Evolutionary conservation across 2,113 vertebrate species (phyloP), one percentile per base, ranked within the genome.

Genomic region (Syngnathoides biaculeatus): DNA sequence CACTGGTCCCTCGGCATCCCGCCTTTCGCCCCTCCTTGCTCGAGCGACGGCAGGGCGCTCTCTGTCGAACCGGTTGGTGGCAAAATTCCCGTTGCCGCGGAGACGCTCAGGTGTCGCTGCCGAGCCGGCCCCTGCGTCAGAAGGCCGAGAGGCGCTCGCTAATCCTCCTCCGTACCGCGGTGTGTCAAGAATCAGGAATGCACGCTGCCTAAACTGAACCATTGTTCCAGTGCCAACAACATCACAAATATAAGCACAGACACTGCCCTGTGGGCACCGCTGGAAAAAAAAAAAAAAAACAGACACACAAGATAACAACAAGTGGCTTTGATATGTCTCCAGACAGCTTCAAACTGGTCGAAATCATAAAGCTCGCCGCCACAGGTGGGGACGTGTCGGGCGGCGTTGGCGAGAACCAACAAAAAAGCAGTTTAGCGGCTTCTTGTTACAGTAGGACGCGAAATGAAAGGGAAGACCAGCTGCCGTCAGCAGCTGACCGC

Each of bases 21-120:
- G 57, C 3, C 10, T 35, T 65, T 80, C n/a, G 84, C 79, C 71
- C 70, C 65, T 81, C 76, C 86, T 80, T 81, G 68, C 71, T 81
- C 50, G 22, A 48, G 84, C 74, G n/a, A 47, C 52, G 48, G n/a
- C 43, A 65, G 56, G 43, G 30, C 71, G 84, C 89, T 93, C 90
- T 93, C 93, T 91, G 92, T 89, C 89, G 67, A 93, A 95, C 94
- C 90, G 87, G 93, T 94, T 92, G 85, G 88, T 82, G 91, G 84
- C 69, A 74, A 75, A 90, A 78, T 89, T 89, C 85, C 88, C 81
- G 88, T 92, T 65, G 8, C 76, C 91, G 90, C 68, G 57, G 89
- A 38, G 24, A 94, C 86, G 76, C 84, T 85, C 91, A 92, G 90
- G 92, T 91, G 92, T 89, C 83, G 73, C 86, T 84, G 24, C 67